These are phyloP conservation scores for Tineola bisselliella DNA, from an alignment of 2,888 invertebrate species.

Conservation along the genomic window DNA sequence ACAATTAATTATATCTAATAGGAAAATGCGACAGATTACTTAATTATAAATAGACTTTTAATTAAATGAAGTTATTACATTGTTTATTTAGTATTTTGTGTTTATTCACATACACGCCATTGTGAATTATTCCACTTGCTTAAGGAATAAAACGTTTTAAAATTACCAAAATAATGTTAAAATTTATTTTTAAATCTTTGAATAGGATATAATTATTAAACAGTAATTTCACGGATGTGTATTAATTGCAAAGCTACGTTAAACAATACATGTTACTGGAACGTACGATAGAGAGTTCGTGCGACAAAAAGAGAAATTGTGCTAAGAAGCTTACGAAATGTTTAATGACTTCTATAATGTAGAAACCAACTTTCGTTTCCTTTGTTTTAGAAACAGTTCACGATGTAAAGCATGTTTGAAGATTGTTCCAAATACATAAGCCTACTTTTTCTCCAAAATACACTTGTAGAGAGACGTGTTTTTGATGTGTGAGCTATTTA, in stretches of 20 bases:
- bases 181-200: too few relatives aligned
- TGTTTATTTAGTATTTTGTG: too few relatives aligned
- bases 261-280: background rate
- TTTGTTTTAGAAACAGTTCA: constrained; percentile 5
- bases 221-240: background rate
- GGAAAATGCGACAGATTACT: too few relatives aligned
- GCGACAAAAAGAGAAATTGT: constrained; percentile 2
- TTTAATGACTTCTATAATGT: constrained; percentile 11
- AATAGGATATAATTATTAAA: too few relatives aligned
- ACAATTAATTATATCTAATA: too few relatives aligned
- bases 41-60: too few relatives aligned
- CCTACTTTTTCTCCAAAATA: background rate
- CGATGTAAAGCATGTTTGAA: constrained; percentile 5
- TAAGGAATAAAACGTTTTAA: too few relatives aligned
- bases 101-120: too few relatives aligned
- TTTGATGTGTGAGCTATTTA: constrained; percentile 2
- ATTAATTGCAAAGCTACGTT: too few relatives aligned
- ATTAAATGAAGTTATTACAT: too few relatives aligned
- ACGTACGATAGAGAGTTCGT: background rate
- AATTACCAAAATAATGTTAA: too few relatives aligned
- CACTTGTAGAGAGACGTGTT: background rate
- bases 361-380: constrained; percentile 9
- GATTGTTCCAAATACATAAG: background rate
- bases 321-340: constrained; percentile 9
- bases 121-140: too few relatives aligned